These are phyloP conservation scores for Peromyscus attwateri DNA, from an alignment of 2,797 vertebrate species.

Conservation along the genomic window DNA sequence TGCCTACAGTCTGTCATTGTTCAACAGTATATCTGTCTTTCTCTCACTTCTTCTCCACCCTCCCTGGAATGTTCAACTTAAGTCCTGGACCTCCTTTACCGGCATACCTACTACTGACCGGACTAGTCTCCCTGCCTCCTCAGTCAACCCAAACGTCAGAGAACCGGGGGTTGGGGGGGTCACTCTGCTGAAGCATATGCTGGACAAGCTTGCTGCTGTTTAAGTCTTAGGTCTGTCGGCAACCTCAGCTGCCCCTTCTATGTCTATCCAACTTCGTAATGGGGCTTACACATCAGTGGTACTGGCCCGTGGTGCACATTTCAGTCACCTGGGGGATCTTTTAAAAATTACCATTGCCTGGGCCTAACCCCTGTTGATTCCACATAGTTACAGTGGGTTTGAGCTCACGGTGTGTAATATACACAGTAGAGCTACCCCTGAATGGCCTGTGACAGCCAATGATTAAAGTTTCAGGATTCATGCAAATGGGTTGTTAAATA, in stretches of 20 bases:
- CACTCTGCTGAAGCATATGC: neutral
- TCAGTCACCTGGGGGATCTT: neutral
- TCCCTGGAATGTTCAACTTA: neutral
- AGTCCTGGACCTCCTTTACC: neutral
- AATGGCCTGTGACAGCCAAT: neutral
- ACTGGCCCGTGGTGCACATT: neutral
- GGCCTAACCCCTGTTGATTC: neutral
- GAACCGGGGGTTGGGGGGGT: neutral
- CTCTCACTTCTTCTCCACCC: too few relatives aligned
- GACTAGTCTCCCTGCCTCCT: neutral
- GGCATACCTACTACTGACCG: neutral
- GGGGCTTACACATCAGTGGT: too few relatives aligned
- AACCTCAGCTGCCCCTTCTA: neutral
- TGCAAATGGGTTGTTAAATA: conserved; percentile 26
- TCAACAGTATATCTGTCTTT: neutral
- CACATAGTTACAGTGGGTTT: fast-evolving
- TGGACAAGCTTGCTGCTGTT: neutral
- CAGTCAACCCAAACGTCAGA: neutral
- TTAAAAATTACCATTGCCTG: neutral
- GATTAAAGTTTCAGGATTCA: conserved; percentile 22
- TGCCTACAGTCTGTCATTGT: neutral
- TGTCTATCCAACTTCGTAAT: neutral
- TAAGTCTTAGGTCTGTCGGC: neutral
- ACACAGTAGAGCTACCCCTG: neutral
- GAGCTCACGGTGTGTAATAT: fast-evolving